phyloP scores from a whole-genome alignment of 2,113 vertebrate species.

The human region DNA sequence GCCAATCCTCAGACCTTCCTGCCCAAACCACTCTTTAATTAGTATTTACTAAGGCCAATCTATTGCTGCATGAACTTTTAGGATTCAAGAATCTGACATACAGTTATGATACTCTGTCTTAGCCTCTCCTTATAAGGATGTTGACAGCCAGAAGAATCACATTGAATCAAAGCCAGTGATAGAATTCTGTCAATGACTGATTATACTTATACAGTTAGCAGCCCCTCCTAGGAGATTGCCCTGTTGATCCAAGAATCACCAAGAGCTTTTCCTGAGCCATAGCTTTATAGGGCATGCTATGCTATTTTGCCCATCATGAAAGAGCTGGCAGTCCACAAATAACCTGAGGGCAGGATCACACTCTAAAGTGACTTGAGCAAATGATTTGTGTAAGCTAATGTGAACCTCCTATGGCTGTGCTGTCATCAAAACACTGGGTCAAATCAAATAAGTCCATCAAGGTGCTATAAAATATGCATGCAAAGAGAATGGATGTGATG shows the following conservation, averaged over 20 bases:
- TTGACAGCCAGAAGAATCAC: neutral
- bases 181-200: neutral
- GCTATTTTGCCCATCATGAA: constrained; percentile 61
- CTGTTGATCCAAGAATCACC: constrained; percentile 9
- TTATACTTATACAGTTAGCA: neutral
- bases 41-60: neutral
- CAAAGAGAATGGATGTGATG: constrained; percentile 78
- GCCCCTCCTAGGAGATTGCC: neutral
- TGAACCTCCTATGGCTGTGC: constrained; percentile 53
- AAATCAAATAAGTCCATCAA: constrained; percentile 82
- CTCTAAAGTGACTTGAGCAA: constrained; percentile 75
- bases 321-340: constrained; percentile 72
- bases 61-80: neutral
- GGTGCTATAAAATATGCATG: constrained; percentile 83
- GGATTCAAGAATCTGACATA: neutral
- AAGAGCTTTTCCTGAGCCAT: neutral
- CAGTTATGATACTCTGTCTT: neutral
- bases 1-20: neutral
- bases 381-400: constrained; percentile 79
- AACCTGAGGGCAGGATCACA: constrained; percentile 74
- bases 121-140: neutral
- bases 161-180: neutral
- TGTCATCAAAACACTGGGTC: constrained; percentile 78
- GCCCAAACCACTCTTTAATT: neutral
- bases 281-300: constrained; percentile 35